Percentiles rank a stretch among this genome's conserved stretches.
These are phyloP conservation scores for Crotalus horridus DNA, from an alignment of 2,113 vertebrate genomes.

Conservation along the genomic window DNA sequence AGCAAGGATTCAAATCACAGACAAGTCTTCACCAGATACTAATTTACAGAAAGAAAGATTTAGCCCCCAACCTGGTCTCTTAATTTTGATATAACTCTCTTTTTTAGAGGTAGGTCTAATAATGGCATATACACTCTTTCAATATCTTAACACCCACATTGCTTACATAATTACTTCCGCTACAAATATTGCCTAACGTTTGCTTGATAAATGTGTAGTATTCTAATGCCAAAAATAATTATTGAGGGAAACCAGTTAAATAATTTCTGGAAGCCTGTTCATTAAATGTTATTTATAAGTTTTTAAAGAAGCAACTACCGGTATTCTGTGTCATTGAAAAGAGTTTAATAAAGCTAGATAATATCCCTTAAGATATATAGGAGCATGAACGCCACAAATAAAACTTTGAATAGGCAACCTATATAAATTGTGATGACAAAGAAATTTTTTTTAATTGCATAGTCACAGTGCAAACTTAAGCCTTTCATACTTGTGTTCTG, in stretches of 20 bases:
- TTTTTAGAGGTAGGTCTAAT: not conserved
- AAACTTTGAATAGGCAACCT: conserved; percentile 24
- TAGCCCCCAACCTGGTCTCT: not conserved
- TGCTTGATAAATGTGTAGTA: conserved; percentile 1
- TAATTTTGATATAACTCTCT: not conserved
- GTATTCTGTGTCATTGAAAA: conserved; percentile 40
- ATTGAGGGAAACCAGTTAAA: not conserved
- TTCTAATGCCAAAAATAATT: conserved; percentile 40
- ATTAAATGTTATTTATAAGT: conserved; percentile 35
- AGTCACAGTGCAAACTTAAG: not conserved
- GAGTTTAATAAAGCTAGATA: not conserved
- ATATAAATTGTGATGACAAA: not conserved
- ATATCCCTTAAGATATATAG: not conserved
- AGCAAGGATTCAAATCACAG: not conserved
- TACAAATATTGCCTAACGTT: not conserved
- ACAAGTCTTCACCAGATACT: not conserved
- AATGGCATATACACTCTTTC: not conserved
- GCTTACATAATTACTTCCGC: conserved; percentile 2
- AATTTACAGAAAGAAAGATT: not conserved
- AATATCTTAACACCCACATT: conserved; percentile 3
- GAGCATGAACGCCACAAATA: conserved; percentile 37
- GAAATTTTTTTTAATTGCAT: not conserved
- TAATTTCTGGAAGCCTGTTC: conserved; percentile 24
- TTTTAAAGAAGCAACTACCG: not conserved
- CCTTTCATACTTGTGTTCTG: not conserved